These are phyloP conservation scores for Lasioglossum lativentre DNA, from an alignment of 2,888 invertebrate species.

Conservation along the genomic window DNA sequence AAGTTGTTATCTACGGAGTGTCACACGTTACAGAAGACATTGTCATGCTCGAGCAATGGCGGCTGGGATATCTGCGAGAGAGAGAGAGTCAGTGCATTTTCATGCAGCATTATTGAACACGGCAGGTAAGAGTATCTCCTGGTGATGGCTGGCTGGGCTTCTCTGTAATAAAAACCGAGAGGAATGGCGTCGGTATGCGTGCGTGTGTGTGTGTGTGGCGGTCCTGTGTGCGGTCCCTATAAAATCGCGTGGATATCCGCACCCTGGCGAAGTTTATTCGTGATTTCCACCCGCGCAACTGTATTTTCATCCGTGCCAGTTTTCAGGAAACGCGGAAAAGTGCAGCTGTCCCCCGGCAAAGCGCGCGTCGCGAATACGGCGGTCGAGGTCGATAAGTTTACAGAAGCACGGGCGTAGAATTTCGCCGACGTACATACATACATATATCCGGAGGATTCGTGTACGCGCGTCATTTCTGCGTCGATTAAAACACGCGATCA, in stretches of 20 bases:
- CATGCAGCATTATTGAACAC: neutral
- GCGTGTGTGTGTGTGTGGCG: too few species aligned
- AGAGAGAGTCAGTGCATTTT: neutral
- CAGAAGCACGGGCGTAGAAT: constrained; percentile 31
- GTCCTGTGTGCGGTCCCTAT: constrained; percentile 6
- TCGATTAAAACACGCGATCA: constrained; percentile 71
- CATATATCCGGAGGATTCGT: neutral
- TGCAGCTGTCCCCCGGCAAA: neutral
- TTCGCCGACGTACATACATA: constrained; percentile 3
- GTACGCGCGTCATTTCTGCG: constrained; percentile 57
- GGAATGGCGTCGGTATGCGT: neutral
- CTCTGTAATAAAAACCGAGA: constrained; percentile 5
- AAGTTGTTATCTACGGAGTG: too few species aligned
- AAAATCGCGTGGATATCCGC: constrained; percentile 26
- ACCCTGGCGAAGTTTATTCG: constrained; percentile 27
- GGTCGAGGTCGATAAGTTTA: constrained; percentile 39
- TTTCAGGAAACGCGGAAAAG: neutral
- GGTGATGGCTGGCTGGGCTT: neutral
- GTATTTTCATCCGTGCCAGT: constrained; percentile 20
- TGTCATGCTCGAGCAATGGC: too few species aligned
- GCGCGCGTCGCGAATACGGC: neutral
- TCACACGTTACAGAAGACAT: too few species aligned
- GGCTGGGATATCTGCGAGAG: neutral
- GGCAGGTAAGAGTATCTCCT: neutral
- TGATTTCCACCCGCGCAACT: constrained; percentile 25